Conservation (phyloP, 2,888 invertebrate species). For the Buathra laborator region DNA sequence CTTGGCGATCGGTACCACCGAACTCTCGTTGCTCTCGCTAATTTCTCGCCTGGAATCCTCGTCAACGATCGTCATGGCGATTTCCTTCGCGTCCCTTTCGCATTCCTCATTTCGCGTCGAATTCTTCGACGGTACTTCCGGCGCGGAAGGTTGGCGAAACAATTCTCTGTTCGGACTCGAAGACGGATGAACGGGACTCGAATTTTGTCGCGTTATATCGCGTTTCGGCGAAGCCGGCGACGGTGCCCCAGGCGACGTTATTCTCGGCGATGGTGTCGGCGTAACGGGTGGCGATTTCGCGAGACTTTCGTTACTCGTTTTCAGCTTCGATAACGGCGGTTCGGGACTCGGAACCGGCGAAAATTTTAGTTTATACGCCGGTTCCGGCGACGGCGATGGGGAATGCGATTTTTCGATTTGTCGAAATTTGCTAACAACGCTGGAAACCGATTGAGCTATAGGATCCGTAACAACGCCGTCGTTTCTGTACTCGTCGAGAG, state of each 20-base stretch:
- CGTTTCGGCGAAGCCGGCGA: slow-evolving; percentile 70
- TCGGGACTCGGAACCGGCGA: slow-evolving; percentile 83
- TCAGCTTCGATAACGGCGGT: slow-evolving; percentile 72
- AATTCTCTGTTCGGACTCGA: slow-evolving; percentile 73
- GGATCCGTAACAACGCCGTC: slow-evolving; percentile 81
- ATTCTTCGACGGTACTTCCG: slow-evolving; percentile 71
- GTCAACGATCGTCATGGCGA: slow-evolving; percentile 49
- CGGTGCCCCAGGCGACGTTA: slow-evolving; percentile 72
- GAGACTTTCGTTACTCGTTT: slow-evolving; percentile 47
- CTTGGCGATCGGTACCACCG: background rate
- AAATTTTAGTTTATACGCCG: slow-evolving; percentile 79
- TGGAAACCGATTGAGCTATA: slow-evolving; percentile 82
- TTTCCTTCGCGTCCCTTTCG: slow-evolving; percentile 51
- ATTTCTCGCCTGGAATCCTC: slow-evolving; percentile 58
- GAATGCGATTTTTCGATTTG: slow-evolving; percentile 82
- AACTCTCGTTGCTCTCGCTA: background rate
- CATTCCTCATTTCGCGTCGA: slow-evolving; percentile 62
- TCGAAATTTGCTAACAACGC: slow-evolving; percentile 84
- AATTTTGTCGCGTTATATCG: slow-evolving; percentile 70
- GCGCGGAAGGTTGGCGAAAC: slow-evolving; percentile 68
- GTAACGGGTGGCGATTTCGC: slow-evolving; percentile 80
- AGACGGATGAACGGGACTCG: slow-evolving; percentile 73
- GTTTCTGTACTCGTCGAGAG: slow-evolving; percentile 72
- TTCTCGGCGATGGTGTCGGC: slow-evolving; percentile 78
- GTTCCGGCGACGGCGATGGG: slow-evolving; percentile 81